Conservation (phyloP, 2,113 vertebrate species). For the Vulpes vulpes region DNA sequence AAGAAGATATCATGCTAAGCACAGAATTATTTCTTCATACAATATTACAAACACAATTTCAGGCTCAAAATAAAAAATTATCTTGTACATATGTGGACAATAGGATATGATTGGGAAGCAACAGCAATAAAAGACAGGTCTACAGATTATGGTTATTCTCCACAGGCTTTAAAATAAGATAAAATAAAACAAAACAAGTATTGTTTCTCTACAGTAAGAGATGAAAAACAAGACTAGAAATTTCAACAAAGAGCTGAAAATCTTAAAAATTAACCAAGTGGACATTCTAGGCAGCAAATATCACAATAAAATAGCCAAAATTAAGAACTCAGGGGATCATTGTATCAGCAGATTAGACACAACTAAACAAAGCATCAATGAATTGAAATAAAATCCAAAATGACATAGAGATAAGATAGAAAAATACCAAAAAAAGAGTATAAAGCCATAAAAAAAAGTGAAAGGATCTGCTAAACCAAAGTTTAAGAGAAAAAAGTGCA, state of each 20-base stretch:
- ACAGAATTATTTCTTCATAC: background rate
- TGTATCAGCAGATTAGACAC: background rate
- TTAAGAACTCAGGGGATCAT: background rate
- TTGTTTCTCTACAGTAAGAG: background rate
- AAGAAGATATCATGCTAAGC: background rate
- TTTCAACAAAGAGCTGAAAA: constrained; percentile 19
- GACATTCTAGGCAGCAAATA: background rate
- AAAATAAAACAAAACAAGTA: background rate
- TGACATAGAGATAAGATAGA: background rate
- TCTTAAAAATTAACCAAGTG: background rate
- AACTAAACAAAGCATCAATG: background rate
- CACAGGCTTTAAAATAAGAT: background rate
- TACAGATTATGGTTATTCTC: background rate
- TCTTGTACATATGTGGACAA: background rate
- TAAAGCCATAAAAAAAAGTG: background rate
- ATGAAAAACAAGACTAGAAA: background rate
- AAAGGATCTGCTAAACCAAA: background rate
- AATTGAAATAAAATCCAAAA: background rate
- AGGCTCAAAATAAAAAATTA: background rate
- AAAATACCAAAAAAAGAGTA: background rate
- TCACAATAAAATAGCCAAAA: background rate
- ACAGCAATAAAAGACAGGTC: background rate
- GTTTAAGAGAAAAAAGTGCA: background rate
- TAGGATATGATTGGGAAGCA: background rate
- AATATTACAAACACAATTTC: background rate